Base-by-base conservation (phyloP, 92 coral and sea anemone species). In the Palythoa caribaeorum region DNA sequence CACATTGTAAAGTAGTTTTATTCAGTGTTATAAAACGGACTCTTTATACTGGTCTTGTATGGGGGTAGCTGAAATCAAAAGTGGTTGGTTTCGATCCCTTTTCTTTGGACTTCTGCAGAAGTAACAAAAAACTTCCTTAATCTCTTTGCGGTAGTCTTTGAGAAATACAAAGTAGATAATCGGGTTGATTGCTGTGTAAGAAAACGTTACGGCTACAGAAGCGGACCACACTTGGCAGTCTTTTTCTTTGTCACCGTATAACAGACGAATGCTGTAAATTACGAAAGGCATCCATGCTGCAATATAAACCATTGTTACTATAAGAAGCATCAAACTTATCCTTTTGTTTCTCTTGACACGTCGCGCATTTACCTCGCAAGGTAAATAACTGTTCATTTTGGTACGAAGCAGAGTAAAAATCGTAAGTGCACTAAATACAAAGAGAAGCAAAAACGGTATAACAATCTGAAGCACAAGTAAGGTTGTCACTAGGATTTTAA, bases 121-220 rank as follows among this genome's bases (percentile, higher is more conserved):
- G 39, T n/a, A 38, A 78, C 70, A 78, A 37, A 78, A 20, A 9
- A 88, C 53, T n/a, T 80, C 73, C n/a, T 83, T 73, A 13, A 88
- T 79, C 5, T 91, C 93, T 5, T 90, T 91, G 15, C 96, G 94
- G 52, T 87, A 94, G 63, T 84, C 86, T 78, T 90, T 93, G 50
- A 92, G 88, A 76, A 78, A 94, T 11, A 87, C 68, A 2, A 90
- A 76, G 76, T 92, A 94, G 47, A 94, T 84, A 55, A 89, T 38
- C 11, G 97, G 97, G 68, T 94, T 94, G 15, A 94, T 69, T 38
- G 89, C 94, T 71, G 95, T 90, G 84, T 92, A 85, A 28, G 86
- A 52, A 73, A 92, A 93, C 2, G 83, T 78, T 50, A 92, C 85
- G 48, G 93, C 87, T 40, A 89, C 84, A 21, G 88, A 73, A 5